Base-by-base conservation (phyloP, 2,113 vertebrate species). In the Microcebus ravelobensis region DNA sequence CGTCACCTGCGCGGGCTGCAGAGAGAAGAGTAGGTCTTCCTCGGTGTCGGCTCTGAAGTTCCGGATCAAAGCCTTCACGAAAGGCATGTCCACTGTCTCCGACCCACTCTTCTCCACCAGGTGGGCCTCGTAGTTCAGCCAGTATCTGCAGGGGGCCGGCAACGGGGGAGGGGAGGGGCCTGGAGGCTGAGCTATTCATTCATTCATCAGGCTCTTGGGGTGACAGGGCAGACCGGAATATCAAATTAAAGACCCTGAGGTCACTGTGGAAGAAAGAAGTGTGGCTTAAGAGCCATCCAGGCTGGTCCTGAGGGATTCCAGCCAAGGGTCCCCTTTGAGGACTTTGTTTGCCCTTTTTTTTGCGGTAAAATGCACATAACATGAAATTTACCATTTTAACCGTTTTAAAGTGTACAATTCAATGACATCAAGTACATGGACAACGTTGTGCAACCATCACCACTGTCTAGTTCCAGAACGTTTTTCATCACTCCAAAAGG, bases 1-100 rank as follows among this genome's bases (percentile, higher is more conserved):
- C 77, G 36, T 98, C 83, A 99, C 98, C 98, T 96, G 88, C 0
- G 10, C 79, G 9, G 94, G 95, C 2, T 39, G 87, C 91, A 98
- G 95, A 25, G 83, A 5, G 81, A 98, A 96, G 52, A 94, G 8
- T 52, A 99, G 21, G 1, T 98, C 98, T 0, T 0, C 67, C 7
- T 84, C 31, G 39, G n/a, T 6, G 23, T 25, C 55, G 6, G 84
- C 96, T 94, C 92, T 97, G 97, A 98, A 0, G 0, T 97, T 97
- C 82, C 83, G 91, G 50, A 97, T 18, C 67, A 93, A 77, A 2
- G 81, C 73, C 92, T 94, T 98, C 91, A 97, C 10, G 57, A 96
- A 94, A 50, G 61, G 0, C 4, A 12, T 52, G 12, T 98, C 36
- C 92, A 95, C 55, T 0, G 0, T 45, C 2, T 36, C 23, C 4